phyloP scores from a whole-genome alignment of 2,797 vertebrate genomes.

The Clamator glandarius region DNA sequence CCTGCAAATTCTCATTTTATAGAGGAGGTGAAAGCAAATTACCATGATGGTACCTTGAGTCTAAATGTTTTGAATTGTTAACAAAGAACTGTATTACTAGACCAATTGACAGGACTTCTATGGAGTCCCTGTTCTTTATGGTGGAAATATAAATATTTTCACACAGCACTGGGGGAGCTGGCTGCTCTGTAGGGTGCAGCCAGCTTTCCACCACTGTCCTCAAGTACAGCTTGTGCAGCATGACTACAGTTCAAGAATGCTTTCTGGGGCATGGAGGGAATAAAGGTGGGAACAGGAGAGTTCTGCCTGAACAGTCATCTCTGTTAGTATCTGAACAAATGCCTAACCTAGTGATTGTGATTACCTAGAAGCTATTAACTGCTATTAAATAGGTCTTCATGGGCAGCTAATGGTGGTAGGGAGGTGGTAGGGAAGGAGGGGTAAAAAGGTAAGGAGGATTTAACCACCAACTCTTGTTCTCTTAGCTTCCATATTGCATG shows the following conservation, averaged over 20 bases:
- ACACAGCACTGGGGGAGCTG: rapidly evolving
- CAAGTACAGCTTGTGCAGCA: neutral
- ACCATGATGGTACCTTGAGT: neutral
- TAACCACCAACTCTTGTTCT: neutral
- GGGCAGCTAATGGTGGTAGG: neutral
- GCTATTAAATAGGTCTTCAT: neutral
- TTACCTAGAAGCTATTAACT: neutral
- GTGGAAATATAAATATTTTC: neutral
- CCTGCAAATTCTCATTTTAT: neutral
- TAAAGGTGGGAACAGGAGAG: neutral
- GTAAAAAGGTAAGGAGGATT: neutral
- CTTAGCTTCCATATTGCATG: neutral
- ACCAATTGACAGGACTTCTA: neutral
- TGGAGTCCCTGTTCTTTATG: neutral
- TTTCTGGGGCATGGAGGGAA: neutral
- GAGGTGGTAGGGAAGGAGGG: too few relatives aligned
- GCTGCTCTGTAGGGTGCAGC: neutral
- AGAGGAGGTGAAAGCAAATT: neutral
- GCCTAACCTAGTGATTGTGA: neutral
- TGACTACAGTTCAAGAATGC: neutral
- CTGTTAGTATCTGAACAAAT: neutral
- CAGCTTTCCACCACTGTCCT: neutral
- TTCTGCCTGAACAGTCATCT: neutral
- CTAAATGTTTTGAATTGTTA: neutral
- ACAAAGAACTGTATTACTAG: neutral